These are phyloP conservation scores for Catocala sponsa DNA, from an alignment of 2,888 invertebrate species.

Conservation along the genomic window DNA sequence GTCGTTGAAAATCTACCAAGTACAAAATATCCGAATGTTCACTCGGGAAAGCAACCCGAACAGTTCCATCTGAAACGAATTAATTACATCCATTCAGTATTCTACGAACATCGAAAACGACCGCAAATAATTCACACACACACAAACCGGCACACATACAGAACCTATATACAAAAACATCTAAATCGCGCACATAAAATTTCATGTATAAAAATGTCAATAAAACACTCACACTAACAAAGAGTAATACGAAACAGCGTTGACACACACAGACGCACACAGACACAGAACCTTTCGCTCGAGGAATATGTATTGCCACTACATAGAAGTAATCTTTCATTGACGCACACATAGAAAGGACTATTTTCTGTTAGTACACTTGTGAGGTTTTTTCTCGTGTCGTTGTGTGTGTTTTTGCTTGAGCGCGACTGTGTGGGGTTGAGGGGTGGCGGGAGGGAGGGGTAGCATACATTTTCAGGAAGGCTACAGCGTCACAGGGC, in stretches of 20 bases:
- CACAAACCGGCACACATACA: slow-evolving; percentile 51
- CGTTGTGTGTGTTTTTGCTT: slow-evolving; percentile 63
- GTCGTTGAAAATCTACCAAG: slow-evolving; percentile 29
- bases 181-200: slow-evolving; percentile 82
- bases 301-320: slow-evolving; percentile 73
- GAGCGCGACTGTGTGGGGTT: slow-evolving; percentile 35
- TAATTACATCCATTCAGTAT: slow-evolving; percentile 82
- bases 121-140: slow-evolving; percentile 77
- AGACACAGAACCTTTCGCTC: slow-evolving; percentile 63
- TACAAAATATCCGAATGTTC: slow-evolving; percentile 44
- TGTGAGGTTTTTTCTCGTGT: slow-evolving; percentile 73
- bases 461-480: slow-evolving; percentile 85
- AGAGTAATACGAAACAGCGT: slow-evolving; percentile 53
- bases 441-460: slow-evolving; percentile 52
- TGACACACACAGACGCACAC: slow-evolving; percentile 56
- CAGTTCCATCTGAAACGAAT: slow-evolving; percentile 76
- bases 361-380: slow-evolving; percentile 65
- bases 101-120: slow-evolving; percentile 76
- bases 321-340: slow-evolving; percentile 81
- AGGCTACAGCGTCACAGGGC: slow-evolving; percentile 83
- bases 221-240: slow-evolving; percentile 69
- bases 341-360: slow-evolving; percentile 60
- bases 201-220: slow-evolving; percentile 87
- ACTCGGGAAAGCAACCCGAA: slow-evolving; percentile 52
- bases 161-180: slow-evolving; percentile 66